Percentiles rank a stretch among this genome's conserved stretches.
phyloP scores from a whole-genome alignment of 2,797 vertebrate genomes.

The Emydoidea blandingii region DNA sequence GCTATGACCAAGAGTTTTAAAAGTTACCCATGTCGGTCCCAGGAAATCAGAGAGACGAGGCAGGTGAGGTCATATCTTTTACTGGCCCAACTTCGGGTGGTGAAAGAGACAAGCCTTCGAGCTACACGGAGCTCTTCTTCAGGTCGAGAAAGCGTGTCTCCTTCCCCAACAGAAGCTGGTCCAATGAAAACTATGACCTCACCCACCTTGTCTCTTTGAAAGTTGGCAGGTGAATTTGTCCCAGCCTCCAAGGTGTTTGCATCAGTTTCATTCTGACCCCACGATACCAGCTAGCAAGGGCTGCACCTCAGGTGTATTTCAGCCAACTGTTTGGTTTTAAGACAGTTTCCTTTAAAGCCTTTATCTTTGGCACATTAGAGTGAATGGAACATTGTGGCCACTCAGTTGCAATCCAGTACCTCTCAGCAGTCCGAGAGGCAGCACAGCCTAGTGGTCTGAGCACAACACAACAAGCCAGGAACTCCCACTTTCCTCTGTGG shows the following conservation, averaged over 20 bases:
- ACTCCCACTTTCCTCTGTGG: neutral
- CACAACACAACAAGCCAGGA: neutral
- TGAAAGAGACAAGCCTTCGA: neutral
- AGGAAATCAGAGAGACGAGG: neutral
- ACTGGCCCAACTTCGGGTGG: neutral
- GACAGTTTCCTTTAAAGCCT: neutral
- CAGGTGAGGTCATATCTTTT: neutral
- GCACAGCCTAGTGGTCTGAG: neutral
- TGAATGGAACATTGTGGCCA: neutral
- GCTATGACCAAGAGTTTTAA: neutral
- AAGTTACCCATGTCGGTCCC: neutral
- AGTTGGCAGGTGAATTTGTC: neutral
- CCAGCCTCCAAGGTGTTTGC: neutral
- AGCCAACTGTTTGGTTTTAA: neutral
- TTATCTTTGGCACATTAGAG: neutral
- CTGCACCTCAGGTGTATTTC: neutral
- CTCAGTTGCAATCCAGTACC: neutral
- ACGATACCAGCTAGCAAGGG: neutral
- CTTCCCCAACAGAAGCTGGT: neutral
- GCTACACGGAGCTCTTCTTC: neutral
- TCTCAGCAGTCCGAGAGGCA: neutral
- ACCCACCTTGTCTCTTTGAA: neutral
- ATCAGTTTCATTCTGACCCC: neutral
- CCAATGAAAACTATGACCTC: neutral
- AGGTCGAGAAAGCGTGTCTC: neutral